Percentiles rank a stretch among this genome's conserved stretches.
phyloP scores from a whole-genome alignment of 2,113 vertebrate species.

The Chitala chitala region DNA sequence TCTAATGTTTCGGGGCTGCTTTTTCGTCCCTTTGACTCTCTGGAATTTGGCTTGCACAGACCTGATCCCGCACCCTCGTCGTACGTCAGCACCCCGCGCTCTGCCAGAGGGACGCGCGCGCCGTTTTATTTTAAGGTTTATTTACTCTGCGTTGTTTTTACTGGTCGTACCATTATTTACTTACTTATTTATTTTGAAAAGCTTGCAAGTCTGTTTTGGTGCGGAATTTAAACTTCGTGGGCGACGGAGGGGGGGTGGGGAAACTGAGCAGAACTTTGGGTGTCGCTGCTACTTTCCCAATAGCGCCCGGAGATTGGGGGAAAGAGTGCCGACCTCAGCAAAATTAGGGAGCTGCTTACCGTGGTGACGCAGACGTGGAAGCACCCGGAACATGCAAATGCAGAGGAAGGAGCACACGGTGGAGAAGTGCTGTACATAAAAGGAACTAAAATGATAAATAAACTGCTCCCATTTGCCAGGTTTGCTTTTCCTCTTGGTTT shows the following conservation, averaged over 20 bases:
- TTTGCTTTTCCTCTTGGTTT: not conserved
- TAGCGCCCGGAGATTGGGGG: not conserved
- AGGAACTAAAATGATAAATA: not conserved
- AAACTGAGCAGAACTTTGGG: not conserved
- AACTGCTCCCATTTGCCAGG: too few relatives aligned
- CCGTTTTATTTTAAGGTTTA: constrained; percentile 25
- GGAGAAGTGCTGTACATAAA: not conserved
- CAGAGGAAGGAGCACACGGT: not conserved
- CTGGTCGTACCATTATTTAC: not conserved
- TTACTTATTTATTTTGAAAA: not conserved
- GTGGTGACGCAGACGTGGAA: not conserved
- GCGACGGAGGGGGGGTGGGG: too few relatives aligned
- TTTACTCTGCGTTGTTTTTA: not conserved
- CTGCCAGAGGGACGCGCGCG: not conserved
- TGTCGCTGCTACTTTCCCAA: not conserved
- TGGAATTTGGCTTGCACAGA: constrained; percentile 71
- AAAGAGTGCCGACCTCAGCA: not conserved
- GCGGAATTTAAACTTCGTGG: not conserved
- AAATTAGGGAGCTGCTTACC: not conserved
- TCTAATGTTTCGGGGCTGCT: constrained; percentile 55
- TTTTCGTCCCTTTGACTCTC: constrained; percentile 63
- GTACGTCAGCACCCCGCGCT: constrained; percentile 59
- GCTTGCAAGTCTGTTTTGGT: not conserved
- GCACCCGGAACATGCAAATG: not conserved
- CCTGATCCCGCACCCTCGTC: constrained; percentile 70